Percentiles rank a stretch among this genome's conserved stretches.
These are phyloP conservation scores for Nycticorax nycticorax DNA, from an alignment of 2,113 vertebrate genomes.

Conservation along the genomic window DNA sequence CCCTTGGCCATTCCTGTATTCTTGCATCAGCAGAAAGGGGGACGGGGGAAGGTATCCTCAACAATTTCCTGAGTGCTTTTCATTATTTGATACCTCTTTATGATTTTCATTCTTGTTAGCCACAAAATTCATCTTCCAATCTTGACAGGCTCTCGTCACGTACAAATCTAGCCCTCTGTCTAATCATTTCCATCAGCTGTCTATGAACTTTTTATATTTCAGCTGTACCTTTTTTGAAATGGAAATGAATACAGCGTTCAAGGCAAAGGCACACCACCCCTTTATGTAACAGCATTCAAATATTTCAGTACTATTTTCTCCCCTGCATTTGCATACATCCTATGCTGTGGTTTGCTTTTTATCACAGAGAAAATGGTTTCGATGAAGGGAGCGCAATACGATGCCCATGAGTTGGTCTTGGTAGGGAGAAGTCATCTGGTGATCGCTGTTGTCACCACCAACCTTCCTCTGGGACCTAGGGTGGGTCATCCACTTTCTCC, in stretches of 20 bases:
- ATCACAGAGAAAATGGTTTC: not conserved
- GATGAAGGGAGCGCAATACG: accelerated
- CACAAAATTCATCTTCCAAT: not conserved
- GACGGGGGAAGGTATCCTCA: accelerated
- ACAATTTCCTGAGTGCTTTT: not conserved
- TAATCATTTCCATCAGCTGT: conserved; percentile 1
- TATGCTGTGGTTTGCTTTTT: not conserved
- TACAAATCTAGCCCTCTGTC: not conserved
- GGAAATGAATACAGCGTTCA: not conserved
- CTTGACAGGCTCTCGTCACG: not conserved
- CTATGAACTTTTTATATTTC: not conserved
- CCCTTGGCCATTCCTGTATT: not conserved
- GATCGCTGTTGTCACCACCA: not conserved
- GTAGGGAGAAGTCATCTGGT: not conserved
- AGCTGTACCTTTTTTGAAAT: not conserved
- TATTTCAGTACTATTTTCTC: not conserved
- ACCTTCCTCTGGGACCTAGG: not conserved
- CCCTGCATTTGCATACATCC: not conserved
- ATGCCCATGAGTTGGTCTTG: accelerated
- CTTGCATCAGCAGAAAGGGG: not conserved
- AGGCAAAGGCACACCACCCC: not conserved
- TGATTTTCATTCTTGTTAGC: not conserved
- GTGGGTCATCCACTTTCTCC: not conserved
- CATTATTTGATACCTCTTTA: not conserved
- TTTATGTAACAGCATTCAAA: not conserved